Base-by-base conservation (phyloP, 2,888 invertebrate genomes). In the Zootermopsis nevadensis region DNA sequence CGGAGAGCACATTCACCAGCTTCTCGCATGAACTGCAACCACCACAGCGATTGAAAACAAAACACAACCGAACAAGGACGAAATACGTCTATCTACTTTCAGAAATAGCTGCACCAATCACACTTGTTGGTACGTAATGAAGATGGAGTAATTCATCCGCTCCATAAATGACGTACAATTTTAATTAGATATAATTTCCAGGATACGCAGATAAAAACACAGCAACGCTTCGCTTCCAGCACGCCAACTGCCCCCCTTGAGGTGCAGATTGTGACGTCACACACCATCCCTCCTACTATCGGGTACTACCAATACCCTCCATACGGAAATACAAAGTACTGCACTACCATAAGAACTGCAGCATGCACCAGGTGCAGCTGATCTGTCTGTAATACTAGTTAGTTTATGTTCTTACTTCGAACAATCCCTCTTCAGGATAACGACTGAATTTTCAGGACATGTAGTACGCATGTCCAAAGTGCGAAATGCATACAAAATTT, bases 221-320 rank as follows among this genome's bases (percentile, higher is more conserved):
- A 60, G 60, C 27, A 60, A 60, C 60, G 60, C 60, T 60, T 27
- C 60, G 60, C 60, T 60, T 60, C 60, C 8, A n/a, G 10, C 60
- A 27, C n/a, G n/a, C 60, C 60, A 60, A 60, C 27, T 60, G 60
- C 60, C 48, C 60, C 48, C 60, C 60, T 60, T 4, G 60, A 60
- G 60, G 60, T 60, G 27, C 60, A 60, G n/a, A 60, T 27, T 60
- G n/a, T 60, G 60, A 60, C 60, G 60, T 60, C 60, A 60, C 60
- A 27, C 60, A 60, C 60, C 60, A 60, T 27, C 60, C 60, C 60
- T 60, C 60, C 60, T 60, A 60, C n/a, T n/a, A 60, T 60, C 60
- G 60, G 27, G 60, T 60, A 69, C 69, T 33, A 31, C 30, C 69
- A 33, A 33, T 22, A 74, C 74, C 74, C 38, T 74, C 74, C 74